Evolutionary conservation across 2,888 invertebrate genomes (phyloP).

Genomic region (Erebia aethiops): DNA sequence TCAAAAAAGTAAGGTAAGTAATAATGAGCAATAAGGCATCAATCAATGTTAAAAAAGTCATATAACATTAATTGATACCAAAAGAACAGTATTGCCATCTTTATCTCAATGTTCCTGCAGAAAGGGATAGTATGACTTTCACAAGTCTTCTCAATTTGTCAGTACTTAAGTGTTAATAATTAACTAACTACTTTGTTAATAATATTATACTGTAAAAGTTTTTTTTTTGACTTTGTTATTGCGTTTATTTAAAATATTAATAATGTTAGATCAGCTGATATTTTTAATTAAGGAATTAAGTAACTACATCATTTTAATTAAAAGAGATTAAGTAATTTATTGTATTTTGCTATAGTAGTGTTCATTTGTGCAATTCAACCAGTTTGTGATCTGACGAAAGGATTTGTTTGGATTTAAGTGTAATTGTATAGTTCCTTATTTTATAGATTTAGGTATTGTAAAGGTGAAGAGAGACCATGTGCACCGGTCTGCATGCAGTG

Average conservation of each 20-base stretch:
- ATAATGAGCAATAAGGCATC: too few species aligned
- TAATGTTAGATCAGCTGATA: constrained; percentile 78
- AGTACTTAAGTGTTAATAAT: constrained; percentile 43
- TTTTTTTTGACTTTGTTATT: constrained; percentile 73
- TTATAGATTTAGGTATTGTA: constrained; percentile 68
- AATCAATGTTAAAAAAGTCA: too few species aligned
- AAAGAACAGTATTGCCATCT: background rate
- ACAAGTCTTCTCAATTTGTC: background rate
- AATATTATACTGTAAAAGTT: constrained; percentile 45
- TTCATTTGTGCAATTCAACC: constrained; percentile 76
- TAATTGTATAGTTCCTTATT: constrained; percentile 81
- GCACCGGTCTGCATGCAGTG: constrained; percentile 20
- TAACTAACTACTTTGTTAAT: constrained; percentile 55
- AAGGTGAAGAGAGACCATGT: constrained; percentile 25
- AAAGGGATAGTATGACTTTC: background rate
- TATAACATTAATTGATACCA: too few species aligned
- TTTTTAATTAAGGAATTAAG: constrained; percentile 68
- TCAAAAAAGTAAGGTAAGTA: too few species aligned
- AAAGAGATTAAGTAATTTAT: constrained; percentile 77
- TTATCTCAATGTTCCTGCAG: background rate
- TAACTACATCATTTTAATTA: constrained; percentile 57
- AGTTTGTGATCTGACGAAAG: constrained; percentile 81
- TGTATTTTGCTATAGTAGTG: constrained; percentile 72
- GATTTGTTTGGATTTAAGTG: constrained; percentile 71
- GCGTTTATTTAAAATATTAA: constrained; percentile 66